These are phyloP conservation scores for Holocentrus rufus DNA, from an alignment of 2,797 vertebrate species.

Conservation along the genomic window DNA sequence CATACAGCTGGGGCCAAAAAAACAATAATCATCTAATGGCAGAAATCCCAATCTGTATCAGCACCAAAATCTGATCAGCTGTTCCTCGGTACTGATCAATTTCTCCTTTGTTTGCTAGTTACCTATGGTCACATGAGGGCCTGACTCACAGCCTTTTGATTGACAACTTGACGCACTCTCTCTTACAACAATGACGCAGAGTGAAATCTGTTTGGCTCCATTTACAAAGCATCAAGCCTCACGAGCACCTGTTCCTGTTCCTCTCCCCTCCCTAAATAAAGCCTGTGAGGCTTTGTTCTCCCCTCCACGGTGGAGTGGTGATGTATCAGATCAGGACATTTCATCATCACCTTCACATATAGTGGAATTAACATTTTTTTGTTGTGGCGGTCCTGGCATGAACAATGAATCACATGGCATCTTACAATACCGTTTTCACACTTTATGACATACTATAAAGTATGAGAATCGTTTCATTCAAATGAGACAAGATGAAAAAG, in stretches of 20 bases:
- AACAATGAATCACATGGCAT: too few species aligned
- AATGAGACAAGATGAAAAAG: too few species aligned
- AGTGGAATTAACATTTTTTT: not conserved
- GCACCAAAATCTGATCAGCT: too few species aligned
- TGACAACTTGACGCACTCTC: constrained; percentile 46
- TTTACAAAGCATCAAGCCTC: constrained; percentile 59
- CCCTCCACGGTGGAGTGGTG: constrained; percentile 29
- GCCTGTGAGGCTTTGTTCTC: constrained; percentile 27
- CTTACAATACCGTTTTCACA: too few species aligned
- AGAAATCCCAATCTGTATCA: too few species aligned
- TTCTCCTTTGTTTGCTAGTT: constrained; percentile 6
- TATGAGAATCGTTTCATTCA: not conserved
- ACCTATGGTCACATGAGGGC: constrained; percentile 10
- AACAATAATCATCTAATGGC: too few species aligned
- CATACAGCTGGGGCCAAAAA: too few species aligned
- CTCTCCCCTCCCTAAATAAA: constrained; percentile 60
- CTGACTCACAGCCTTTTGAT: constrained; percentile 24
- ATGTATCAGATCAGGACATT: constrained; percentile 31
- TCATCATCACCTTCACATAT: not conserved
- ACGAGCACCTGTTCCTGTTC: constrained; percentile 70
- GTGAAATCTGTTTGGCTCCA: constrained; percentile 48
- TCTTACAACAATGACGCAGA: constrained; percentile 51
- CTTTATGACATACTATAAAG: not conserved
- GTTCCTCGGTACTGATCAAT: constrained; percentile 21
- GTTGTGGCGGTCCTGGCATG: not conserved